Conservation (phyloP, 2,888 invertebrate genomes). For the Resseliella maxima region DNA sequence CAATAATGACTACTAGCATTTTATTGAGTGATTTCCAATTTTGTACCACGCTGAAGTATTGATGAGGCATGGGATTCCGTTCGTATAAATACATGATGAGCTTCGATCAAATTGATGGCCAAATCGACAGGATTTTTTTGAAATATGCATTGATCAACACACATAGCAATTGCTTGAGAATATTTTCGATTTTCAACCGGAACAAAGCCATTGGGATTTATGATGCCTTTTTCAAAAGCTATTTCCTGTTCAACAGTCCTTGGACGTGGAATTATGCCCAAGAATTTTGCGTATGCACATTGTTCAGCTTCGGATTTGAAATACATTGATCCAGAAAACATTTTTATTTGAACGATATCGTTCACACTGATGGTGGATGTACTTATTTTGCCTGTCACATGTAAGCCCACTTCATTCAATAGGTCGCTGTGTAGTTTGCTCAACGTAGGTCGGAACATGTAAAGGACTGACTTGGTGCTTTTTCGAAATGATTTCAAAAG, state of each 20-base stretch:
- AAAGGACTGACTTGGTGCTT: not conserved
- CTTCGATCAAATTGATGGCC: constrained; percentile 5
- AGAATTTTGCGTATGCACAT: constrained; percentile 8
- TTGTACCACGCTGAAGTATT: not conserved
- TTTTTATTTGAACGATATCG: not conserved
- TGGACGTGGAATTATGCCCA: constrained; percentile 37
- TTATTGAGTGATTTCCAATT: no score
- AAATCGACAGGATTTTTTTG: not conserved
- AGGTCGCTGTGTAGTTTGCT: not conserved
- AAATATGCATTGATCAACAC: constrained; percentile 27
- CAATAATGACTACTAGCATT: no score
- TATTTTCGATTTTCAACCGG: not conserved
- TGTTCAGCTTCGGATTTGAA: not conserved
- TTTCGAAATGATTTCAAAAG: not conserved
- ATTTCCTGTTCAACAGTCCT: not conserved
- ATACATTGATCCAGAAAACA: constrained; percentile 54
- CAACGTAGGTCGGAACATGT: not conserved
- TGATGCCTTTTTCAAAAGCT: constrained; percentile 26
- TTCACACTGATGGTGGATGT: not conserved
- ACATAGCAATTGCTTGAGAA: not conserved
- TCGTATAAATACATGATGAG: no score
- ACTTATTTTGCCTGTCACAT: not conserved
- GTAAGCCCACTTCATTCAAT: not conserved
- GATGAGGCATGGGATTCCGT: constrained; percentile 34
- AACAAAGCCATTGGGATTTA: not conserved